Conservation (phyloP, 1,140 invertebrate genomes). For the Chymomyza costata region DNA sequence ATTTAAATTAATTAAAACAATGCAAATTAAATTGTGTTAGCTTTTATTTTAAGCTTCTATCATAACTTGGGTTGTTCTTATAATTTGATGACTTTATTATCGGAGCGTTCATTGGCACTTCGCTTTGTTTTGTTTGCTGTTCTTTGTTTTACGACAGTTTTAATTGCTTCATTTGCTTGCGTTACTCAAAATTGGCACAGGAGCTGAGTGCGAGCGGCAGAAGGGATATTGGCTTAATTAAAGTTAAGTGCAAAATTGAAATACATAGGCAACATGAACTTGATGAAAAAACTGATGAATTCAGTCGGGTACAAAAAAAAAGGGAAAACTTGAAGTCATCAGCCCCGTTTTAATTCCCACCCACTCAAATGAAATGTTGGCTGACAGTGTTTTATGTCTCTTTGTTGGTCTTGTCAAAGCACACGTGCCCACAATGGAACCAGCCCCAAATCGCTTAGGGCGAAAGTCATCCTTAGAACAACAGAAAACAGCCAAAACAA, state of each 20-base stretch:
- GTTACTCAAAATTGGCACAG: slow-evolving; percentile 30
- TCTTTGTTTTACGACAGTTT: slow-evolving; percentile 51
- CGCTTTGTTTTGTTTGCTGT: slow-evolving; percentile 22
- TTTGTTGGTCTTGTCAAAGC: neutral
- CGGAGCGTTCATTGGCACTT: slow-evolving; percentile 45
- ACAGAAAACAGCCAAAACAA: slow-evolving; percentile 19
- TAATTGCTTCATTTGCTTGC: slow-evolving; percentile 46
- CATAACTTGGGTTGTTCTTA: too few species aligned
- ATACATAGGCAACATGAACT: too few species aligned
- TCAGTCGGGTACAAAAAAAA: too few species aligned
- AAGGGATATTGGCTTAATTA: slow-evolving; percentile 45
- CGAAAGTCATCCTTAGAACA: slow-evolving; percentile 10
- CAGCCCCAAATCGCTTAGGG: neutral
- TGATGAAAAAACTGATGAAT: too few species aligned
- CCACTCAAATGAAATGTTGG: neutral
- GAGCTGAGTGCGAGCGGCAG: neutral
- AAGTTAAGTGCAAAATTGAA: slow-evolving; percentile 54
- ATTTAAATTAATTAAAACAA: slow-evolving; percentile 72
- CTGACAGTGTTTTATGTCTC: neutral
- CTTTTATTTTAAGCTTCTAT: too few species aligned
- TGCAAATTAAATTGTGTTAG: slow-evolving; percentile 50
- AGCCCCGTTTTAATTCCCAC: neutral
- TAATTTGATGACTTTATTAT: slow-evolving; percentile 63
- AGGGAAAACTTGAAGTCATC: neutral
- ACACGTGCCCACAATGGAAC: neutral